Evolutionary conservation across 2,888 invertebrate species (phyloP), one percentile per base, ranked within the genome.

Genomic region (Trichogramma dendrolimi): DNA sequence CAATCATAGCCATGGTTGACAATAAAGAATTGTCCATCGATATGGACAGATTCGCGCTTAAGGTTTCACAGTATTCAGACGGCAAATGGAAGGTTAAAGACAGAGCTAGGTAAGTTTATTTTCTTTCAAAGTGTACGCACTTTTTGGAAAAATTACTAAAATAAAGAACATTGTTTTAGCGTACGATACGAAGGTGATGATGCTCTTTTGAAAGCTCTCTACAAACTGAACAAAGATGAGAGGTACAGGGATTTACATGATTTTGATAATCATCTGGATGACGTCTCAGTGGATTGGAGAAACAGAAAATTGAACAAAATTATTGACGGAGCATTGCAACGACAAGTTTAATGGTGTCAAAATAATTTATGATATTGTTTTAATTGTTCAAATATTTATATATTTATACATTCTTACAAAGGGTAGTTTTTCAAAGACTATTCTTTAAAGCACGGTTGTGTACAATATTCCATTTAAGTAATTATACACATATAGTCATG

Each of bases 181-280:
- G 65, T 76, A 63, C 68, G 67, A 61, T 71, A 73, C 53, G 76
- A 75, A n/a, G 70, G 79, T 4, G 73, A 80, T 5, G 81, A 83
- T 64, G 81, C 84, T 0, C 73, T 89, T 0, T 67, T 68, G 48
- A 85, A 87, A 64, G 83, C 87, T 0, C 87, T 91, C 4, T 87
- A 90, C 1, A 81, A 86, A 42, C 81, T 96, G 53, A 79, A 96
- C 48, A 87, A 90, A 71, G 82, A 85, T 42, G 86, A 88, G 53
- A 85, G 87, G 0, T 89, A 90, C 77, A 86, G 87, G 63, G 86
- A 89, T 70, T 81, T 99, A n/a, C 82, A 91, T 8, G 98, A 99
- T 80, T 98, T 97, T 77, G 98, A 99, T 81, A 96, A 96, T 81
- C 96, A 97, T 80, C 83, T 98, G 67, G 97, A 98, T 79, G 90